Conservation (phyloP, 2,797 vertebrate genomes). For the Diplodus sargus region DNA sequence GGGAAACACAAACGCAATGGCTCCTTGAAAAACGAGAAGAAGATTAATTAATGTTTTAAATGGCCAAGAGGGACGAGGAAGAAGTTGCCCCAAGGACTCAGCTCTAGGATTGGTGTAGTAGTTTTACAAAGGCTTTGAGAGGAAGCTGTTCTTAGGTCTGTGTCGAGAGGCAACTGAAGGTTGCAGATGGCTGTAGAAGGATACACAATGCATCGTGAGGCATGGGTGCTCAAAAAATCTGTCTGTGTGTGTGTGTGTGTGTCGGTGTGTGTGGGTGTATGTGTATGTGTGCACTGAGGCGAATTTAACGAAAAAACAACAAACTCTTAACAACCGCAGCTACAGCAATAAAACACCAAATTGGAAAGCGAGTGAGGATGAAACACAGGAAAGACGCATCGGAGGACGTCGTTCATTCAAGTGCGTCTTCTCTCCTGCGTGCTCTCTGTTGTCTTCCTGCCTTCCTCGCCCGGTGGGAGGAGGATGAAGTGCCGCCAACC, state of each 20-base stretch:
- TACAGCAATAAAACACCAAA: slow-evolving; percentile 68
- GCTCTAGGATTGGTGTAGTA: slow-evolving; percentile 76
- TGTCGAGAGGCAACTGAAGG: slow-evolving; percentile 69
- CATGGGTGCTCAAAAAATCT: slow-evolving; percentile 73
- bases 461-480: slow-evolving; percentile 45
- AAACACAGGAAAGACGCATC: slow-evolving; percentile 56
- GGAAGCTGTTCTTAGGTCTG: slow-evolving; percentile 70
- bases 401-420: slow-evolving; percentile 50
- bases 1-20: slow-evolving; percentile 95
- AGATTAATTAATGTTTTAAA: slow-evolving; percentile 89
- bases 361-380: slow-evolving; percentile 58
- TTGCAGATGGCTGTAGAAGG: slow-evolving; percentile 54
- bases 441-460: slow-evolving; percentile 59
- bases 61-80: slow-evolving; percentile 60
- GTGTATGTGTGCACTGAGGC: slow-evolving; percentile 67
- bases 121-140: slow-evolving; percentile 58
- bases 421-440: slow-evolving; percentile 39
- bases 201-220: slow-evolving; percentile 49
- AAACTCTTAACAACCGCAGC: slow-evolving; percentile 63
- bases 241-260: slow-evolving; percentile 49
- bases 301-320: slow-evolving; percentile 66
- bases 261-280: slow-evolving; percentile 48
- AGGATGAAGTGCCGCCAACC: slow-evolving; percentile 61
- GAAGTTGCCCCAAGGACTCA: slow-evolving; percentile 77
- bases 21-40: slow-evolving; percentile 94